These are phyloP conservation scores for Pantherophis vulpinus DNA, from an alignment of 2,797 vertebrate genomes.

Conservation along the genomic window DNA sequence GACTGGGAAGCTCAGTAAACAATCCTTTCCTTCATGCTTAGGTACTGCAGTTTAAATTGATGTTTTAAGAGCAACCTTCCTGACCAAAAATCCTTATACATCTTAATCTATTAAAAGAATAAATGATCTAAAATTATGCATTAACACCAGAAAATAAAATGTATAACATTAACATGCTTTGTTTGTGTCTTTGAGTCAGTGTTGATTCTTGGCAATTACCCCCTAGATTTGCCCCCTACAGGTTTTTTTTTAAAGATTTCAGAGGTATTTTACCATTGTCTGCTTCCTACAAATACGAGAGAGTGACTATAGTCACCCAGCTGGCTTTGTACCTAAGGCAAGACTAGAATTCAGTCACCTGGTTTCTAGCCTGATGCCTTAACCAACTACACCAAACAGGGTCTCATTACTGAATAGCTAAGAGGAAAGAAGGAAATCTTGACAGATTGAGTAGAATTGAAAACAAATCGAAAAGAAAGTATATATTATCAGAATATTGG, in stretches of 20 bases:
- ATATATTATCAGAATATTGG: too few species aligned
- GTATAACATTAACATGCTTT: neutral
- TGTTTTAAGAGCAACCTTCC: neutral
- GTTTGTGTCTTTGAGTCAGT: neutral
- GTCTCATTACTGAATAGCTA: neutral
- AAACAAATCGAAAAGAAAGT: too few species aligned
- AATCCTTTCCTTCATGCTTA: neutral
- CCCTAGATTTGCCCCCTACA: neutral
- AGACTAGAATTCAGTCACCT: neutral
- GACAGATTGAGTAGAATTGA: too few species aligned
- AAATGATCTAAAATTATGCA: neutral
- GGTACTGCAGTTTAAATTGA: neutral
- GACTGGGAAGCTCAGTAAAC: neutral
- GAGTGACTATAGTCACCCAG: neutral
- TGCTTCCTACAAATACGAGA: neutral
- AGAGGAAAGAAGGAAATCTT: neutral
- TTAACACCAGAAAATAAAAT: neutral
- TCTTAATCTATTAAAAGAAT: neutral
- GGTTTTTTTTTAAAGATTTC: neutral
- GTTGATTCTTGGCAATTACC: neutral
- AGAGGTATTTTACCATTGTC: neutral
- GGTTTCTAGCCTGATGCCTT: neutral
- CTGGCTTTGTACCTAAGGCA: neutral
- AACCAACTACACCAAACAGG: neutral
- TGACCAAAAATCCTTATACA: neutral